Base-by-base conservation (phyloP, 2,888 invertebrate genomes). In the Lasioglossum lativentre region DNA sequence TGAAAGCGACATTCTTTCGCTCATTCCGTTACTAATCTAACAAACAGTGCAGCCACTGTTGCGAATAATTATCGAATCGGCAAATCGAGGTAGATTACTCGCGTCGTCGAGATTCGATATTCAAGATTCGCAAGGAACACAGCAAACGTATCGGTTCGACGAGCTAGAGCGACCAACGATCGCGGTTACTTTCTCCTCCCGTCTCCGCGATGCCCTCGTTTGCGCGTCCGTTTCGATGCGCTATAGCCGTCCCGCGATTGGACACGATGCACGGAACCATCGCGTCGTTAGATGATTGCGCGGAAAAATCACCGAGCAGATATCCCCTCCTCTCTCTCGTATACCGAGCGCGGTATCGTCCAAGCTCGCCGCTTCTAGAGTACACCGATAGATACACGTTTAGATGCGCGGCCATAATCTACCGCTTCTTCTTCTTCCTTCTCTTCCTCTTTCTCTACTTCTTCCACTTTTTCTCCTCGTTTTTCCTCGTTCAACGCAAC, bases 191-290 rank as follows among this genome's bases (percentile, higher is more conserved):
- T 75, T 78, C 70, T 82, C 47, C 63, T 85, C 78, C 78, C 83
- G 83, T 84, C 84, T 70, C 84, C 78, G 84, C 84, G 40, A 40
- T 78, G 85, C 75, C 85, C 85, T 52, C 84, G 78, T 83, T 84
- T 75, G 78, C 78, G 70, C 66, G 78, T 78, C 79, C 85, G 16
- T 79, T 75, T 89, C 75, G 70, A 66, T 59, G 59, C 63, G 75
- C 77, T 70, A 70, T 76, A 76, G 47, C 75, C 72, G 75, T 27
- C 47, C 74, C 71, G 70, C 45, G 30, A 56, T 68, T 66, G 68
- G 78, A 59, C 82, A 45, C 71, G n/a, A 73, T 45, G 19, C 82
- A 45, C 34, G 63, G 70, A 40, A 77, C 68, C 80, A 52, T 70
- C 74, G 56, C 77, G 72, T 70, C 71, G 52, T 63, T 73, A 71